These are phyloP conservation scores for Andrena chrysosceles DNA, from an alignment of 2,888 invertebrate species.

Conservation along the genomic window DNA sequence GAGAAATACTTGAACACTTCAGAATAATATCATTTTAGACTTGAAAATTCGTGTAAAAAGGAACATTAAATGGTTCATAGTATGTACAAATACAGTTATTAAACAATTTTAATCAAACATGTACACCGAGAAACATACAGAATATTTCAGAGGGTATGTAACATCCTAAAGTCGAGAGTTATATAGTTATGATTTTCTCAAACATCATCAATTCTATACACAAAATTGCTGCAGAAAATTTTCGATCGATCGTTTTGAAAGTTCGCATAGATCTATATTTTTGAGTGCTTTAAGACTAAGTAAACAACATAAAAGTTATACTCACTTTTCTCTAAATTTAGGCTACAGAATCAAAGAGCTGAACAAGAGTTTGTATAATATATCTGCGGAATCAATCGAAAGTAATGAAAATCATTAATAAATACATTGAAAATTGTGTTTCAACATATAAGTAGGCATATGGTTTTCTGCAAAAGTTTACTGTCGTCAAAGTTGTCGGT, in stretches of 20 bases:
- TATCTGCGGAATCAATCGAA: too few species aligned
- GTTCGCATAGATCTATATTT: neutral
- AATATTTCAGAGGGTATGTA: conserved; percentile 46
- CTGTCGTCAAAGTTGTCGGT: neutral
- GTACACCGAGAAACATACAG: conserved; percentile 42
- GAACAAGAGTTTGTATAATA: too few species aligned
- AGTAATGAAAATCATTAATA: too few species aligned
- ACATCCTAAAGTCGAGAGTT: conserved; percentile 42
- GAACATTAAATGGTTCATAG: conserved; percentile 28
- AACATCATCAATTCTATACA: conserved; percentile 16
- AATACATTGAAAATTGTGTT: too few species aligned
- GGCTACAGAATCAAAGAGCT: too few species aligned
- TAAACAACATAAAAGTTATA: too few species aligned
- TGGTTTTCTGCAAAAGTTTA: neutral
- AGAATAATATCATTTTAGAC: conserved; percentile 38
- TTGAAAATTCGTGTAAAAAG: conserved; percentile 21
- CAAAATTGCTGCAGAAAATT: neutral
- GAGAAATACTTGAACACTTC: conserved; percentile 33
- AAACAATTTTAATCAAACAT: conserved; percentile 38
- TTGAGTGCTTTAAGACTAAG: neutral
- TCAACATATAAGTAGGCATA: too few species aligned
- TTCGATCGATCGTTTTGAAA: neutral
- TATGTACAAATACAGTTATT: conserved; percentile 34
- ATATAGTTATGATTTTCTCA: conserved; percentile 22
- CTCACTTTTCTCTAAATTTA: too few species aligned